A percentile compares a stretch with the other conserved stretches of the same genome.
These are phyloP conservation scores for Thalassophryne amazonica DNA, from an alignment of 2,797 vertebrate genomes.

Conservation along the genomic window DNA sequence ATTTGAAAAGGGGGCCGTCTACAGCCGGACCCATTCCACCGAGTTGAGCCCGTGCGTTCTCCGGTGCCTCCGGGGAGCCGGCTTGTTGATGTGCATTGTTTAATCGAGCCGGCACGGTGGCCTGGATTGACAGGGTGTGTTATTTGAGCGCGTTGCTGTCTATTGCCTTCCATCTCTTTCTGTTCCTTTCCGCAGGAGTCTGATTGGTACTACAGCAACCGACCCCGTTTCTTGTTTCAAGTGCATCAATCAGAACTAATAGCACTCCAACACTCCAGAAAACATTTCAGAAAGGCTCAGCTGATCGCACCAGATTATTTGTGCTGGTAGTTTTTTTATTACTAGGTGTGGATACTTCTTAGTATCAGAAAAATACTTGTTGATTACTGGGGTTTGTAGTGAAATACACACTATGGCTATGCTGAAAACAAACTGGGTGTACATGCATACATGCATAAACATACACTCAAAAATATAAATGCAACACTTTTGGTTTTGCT, in stretches of 20 bases:
- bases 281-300: background rate
- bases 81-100: conserved; percentile 41
- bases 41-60: conserved; percentile 32
- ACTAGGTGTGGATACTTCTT: background rate
- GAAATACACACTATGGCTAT: too few species aligned
- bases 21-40: conserved; percentile 35
- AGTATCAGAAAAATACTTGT: background rate
- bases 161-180: conserved; percentile 12
- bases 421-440: too few species aligned
- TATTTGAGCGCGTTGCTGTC: conserved; percentile 49
- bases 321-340: conserved; percentile 3
- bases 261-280: background rate
- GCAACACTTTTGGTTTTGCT: too few species aligned
- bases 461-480: too few species aligned
- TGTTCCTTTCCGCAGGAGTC: conserved; percentile 1
- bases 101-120: conserved; percentile 59
- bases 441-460: too few species aligned
- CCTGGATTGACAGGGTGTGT: conserved; percentile 35
- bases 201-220: conserved; percentile 12
- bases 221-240: conserved; percentile 2
- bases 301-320: conserved; percentile 5
- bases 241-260: conserved; percentile 4
- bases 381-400: background rate
- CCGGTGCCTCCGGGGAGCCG: conserved; percentile 31
- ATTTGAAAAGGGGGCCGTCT: conserved; percentile 42